phyloP scores from a whole-genome alignment of 2,888 invertebrate species.

The Mylabris sibirica region DNA sequence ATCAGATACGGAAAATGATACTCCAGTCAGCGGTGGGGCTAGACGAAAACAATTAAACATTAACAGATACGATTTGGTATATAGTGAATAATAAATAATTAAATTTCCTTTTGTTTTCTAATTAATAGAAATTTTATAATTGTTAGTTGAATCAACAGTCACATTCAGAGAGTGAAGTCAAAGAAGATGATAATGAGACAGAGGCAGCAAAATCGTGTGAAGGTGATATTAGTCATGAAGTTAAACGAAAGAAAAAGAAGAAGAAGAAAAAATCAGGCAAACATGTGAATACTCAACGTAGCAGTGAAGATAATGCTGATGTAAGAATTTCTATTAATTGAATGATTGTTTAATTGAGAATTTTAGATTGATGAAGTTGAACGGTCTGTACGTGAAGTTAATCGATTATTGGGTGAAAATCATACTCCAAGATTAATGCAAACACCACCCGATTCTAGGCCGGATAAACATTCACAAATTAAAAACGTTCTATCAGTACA shows the following conservation, averaged over 20 bases:
- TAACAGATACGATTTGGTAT: constrained; percentile 77
- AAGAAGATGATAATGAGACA: constrained; percentile 73
- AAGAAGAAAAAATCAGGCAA: constrained; percentile 71
- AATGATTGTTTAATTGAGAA: not conserved
- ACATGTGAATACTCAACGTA: constrained; percentile 62
- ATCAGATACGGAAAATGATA: constrained; percentile 66
- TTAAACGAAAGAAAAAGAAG: constrained; percentile 69
- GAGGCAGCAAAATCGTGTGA: constrained; percentile 66
- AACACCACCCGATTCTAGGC: constrained; percentile 38
- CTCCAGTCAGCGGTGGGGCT: constrained; percentile 62
- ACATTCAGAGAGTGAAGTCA: constrained; percentile 73
- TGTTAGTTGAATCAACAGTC: constrained; percentile 71
- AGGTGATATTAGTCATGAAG: constrained; percentile 61
- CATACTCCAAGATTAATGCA: constrained; percentile 43
- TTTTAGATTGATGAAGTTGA: constrained; percentile 71
- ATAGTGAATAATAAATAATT: no score
- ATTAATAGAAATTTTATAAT: no score
- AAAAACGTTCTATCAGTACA: constrained; percentile 70
- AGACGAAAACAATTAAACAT: constrained; percentile 69
- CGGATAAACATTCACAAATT: constrained; percentile 49
- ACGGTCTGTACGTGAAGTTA: constrained; percentile 71
- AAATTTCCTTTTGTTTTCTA: no score
- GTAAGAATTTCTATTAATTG: constrained; percentile 50
- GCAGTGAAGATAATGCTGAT: constrained; percentile 72
- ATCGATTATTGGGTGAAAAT: constrained; percentile 70